Conservation (phyloP, 2,113 vertebrate species). For the Eira barbara region DNA sequence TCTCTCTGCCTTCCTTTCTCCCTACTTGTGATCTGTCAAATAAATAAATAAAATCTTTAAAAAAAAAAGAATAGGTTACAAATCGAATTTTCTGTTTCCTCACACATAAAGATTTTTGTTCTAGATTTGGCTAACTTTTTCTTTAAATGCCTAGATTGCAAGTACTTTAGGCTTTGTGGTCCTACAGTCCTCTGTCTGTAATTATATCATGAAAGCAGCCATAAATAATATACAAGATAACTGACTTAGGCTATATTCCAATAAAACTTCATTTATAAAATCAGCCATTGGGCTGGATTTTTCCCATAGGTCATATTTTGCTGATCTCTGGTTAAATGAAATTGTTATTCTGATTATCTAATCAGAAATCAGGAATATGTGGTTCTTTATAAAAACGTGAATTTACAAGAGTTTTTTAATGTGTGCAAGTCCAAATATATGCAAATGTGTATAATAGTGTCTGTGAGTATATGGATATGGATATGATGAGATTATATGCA, state of each 20-base stretch:
- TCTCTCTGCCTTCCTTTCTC: no score
- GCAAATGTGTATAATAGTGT: background rate
- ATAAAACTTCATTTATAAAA: background rate
- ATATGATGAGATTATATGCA: background rate
- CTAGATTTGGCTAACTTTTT: background rate
- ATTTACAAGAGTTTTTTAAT: background rate
- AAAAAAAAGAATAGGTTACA: background rate
- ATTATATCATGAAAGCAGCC: background rate
- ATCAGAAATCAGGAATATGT: background rate
- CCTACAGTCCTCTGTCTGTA: background rate
- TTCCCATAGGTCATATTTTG: background rate
- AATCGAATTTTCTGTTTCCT: background rate
- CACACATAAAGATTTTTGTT: background rate
- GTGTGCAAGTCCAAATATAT: background rate
- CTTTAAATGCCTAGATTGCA: background rate
- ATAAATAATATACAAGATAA: background rate
- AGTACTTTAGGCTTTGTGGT: background rate
- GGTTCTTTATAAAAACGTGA: background rate
- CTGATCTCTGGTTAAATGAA: background rate
- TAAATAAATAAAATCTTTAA: no score
- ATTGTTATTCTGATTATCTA: background rate
- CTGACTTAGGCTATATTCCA: background rate
- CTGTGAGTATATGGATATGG: background rate
- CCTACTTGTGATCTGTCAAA: no score
- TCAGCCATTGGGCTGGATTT: background rate